Base-by-base conservation (phyloP, 2,888 invertebrate genomes). In the Tetrapedia diversipes region DNA sequence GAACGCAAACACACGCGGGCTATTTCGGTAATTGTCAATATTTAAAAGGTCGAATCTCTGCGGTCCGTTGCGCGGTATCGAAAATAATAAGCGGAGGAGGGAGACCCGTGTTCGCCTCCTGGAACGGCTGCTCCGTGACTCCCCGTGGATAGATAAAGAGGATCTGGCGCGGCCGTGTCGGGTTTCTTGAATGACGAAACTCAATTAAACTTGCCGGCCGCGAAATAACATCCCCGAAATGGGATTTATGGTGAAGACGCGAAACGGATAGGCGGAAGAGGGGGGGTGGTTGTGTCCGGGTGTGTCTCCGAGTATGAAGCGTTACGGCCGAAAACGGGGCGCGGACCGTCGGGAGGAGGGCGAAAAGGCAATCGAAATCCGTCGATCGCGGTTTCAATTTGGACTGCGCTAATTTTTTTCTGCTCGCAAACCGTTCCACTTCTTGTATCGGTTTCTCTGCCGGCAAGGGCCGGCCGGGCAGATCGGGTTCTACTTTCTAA, bases 401-500 rank as follows among this genome's bases (percentile, higher is more conserved):
- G 67, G 71, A 51, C 56, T 49, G 65, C 27, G 53, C n/a, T n/a
- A n/a, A 61, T 43, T 67, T 67, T 70, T 80, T 77, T 49, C 11
- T 51, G n/a, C n/a, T n/a, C n/a, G n/a, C n/a, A n/a, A 10, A 32
- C 39, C 47, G 70, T 63, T 77, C 74, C 67, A 64, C 75, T 81
- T 81, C 75, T 63, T 78, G 74, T 69, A 71, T 81, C 81, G 74
- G 78, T 81, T 81, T 81, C 81, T 54, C 78, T 53, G 19, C 53
- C n/a, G 19, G 78, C 65, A 67, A 80, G 53, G 70, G 67, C 49
- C 67, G 57, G 29, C 24, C 47, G 34, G n/a, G 47, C 27, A 61
- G 75, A 78, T 81, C 78, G 68, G 79, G 81, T 78, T 81, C 81
- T 71, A 71, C 81, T 81, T 81, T 81, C 81, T 81, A 81, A 81